Conservation (phyloP, 2,113 vertebrate genomes). For the Coturnix japonica region DNA sequence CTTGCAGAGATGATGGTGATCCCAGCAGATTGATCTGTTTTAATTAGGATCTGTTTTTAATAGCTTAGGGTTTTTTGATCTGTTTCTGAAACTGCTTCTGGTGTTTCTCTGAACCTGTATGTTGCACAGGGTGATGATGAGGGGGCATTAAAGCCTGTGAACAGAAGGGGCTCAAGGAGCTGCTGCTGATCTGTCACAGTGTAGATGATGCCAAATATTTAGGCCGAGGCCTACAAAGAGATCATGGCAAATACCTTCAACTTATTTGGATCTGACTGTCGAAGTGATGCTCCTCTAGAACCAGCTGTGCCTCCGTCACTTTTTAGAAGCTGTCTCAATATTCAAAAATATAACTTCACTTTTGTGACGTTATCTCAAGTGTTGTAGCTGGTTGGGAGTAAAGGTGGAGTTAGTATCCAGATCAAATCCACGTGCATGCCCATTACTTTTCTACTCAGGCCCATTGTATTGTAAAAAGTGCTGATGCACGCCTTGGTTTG, state of each 20-base stretch:
- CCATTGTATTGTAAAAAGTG: background rate
- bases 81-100: background rate
- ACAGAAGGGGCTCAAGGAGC: background rate
- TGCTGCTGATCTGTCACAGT: background rate
- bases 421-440: background rate
- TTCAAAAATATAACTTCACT: conserved; percentile 17
- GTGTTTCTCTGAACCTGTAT: background rate
- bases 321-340: background rate
- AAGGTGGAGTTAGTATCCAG: background rate
- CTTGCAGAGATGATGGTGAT: background rate
- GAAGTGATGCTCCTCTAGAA: background rate
- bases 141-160: background rate
- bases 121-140: background rate
- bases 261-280: background rate
- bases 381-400: background rate
- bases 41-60: background rate
- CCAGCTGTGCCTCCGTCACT: background rate
- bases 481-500: background rate
- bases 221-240: background rate
- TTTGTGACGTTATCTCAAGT: background rate
- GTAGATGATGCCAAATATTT: background rate
- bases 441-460: background rate
- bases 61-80: background rate
- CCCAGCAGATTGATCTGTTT: background rate
- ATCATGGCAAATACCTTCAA: background rate